Percentiles rank a stretch among this genome's conserved stretches.
Evolutionary conservation across 2,113 vertebrate species (phyloP).

Genomic region (Zapornia atra): DNA sequence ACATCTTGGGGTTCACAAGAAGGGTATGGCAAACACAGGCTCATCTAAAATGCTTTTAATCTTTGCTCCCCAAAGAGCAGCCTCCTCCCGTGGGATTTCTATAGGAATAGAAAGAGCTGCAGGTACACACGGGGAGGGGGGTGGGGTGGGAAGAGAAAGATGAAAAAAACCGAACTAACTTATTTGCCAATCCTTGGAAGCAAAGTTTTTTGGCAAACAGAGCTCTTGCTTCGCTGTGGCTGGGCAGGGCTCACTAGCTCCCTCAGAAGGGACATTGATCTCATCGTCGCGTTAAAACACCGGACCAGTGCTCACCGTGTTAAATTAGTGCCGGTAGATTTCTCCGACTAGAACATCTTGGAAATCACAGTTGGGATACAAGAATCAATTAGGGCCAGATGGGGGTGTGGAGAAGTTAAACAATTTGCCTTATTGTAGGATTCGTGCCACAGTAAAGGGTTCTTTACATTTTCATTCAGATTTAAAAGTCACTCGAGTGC

Average conservation of each 20-base stretch:
- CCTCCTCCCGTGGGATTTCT: neutral
- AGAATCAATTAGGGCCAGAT: conserved; percentile 78
- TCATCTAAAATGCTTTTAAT: conserved; percentile 49
- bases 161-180: neutral
- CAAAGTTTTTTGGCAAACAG: neutral
- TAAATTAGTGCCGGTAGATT: conserved; percentile 79
- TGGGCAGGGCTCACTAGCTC: neutral
- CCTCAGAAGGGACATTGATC: conserved; percentile 51
- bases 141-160: neutral
- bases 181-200: neutral
- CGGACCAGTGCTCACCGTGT: conserved; percentile 53
- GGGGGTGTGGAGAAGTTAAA: conserved; percentile 69
- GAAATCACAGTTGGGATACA: conserved; percentile 75
- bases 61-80: conserved; percentile 4
- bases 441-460: neutral
- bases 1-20: neutral
- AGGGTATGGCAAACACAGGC: neutral
- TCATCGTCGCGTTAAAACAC: conserved; percentile 53
- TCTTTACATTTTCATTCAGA: conserved; percentile 75
- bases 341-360: conserved; percentile 69
- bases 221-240: neutral
- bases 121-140: neutral
- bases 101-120: neutral
- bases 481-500: conserved; percentile 77
- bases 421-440: conserved; percentile 68